Base-by-base conservation (phyloP, 1,140 invertebrate genomes). In the Adoxophyes honmai region DNA sequence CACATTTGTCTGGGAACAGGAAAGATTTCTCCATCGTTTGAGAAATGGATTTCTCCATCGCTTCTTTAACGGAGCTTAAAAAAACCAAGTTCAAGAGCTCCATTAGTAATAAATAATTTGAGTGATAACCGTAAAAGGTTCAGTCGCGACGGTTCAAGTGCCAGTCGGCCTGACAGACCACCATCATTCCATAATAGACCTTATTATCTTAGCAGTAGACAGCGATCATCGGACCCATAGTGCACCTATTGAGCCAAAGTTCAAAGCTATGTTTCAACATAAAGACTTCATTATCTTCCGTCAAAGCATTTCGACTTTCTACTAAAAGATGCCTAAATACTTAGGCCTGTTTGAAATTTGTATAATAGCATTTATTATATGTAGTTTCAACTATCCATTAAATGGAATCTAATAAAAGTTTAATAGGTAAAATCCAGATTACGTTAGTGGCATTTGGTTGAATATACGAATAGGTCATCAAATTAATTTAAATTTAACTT, bases 111-210 rank as follows among this genome's bases (percentile, higher is more conserved):
- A 85, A 83, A 83, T 81, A 81, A 81, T 77, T 74, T 76, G 64
- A 78, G 62, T 65, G 80, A 86, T 81, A 84, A 77, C 68, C 70
- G 74, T 86, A 84, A 86, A 88, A 86, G 82, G 79, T 84, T 78
- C 70, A 64, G 59, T 77, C 72, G 62, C 62, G 64, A 67, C 52
- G 36, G 36, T 71, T 81, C 79, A 73, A 80, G 75, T 62, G 66
- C 64, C 62, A 57, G 13, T 7, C 21, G 28, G 11, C 8, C 16
- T 18, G 16, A 8, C 8, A 2, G 9, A 10, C 5, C 15, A 10
- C 9, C 9, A 28, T 28, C 39, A 44, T 15, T 18, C 16, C n/a
- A 48, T 48, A 28, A 11, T 48, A 18, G 28, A 9, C 42, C 16
- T n/a, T 48, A 48, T 28, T 48, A 6, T 36, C 21, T 11, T 11